These are phyloP conservation scores for Isotomurus palustris DNA, from an alignment of 2,888 invertebrate species.

Conservation along the genomic window DNA sequence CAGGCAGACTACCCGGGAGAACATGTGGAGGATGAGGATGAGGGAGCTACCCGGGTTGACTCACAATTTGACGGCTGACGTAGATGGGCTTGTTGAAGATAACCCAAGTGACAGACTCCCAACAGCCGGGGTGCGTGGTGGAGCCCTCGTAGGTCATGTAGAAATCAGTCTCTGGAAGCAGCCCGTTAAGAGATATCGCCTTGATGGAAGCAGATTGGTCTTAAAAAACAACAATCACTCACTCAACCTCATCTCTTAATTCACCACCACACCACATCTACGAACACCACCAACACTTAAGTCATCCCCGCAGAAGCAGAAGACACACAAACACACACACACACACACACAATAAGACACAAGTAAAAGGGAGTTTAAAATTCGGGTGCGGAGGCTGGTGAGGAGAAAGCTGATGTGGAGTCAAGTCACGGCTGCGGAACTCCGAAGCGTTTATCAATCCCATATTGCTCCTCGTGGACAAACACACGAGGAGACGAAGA, in stretches of 20 bases:
- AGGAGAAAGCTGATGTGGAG: constrained; percentile 18
- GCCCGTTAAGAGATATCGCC: constrained; percentile 75
- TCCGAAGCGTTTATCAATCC: constrained; percentile 38
- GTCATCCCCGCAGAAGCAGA: neutral
- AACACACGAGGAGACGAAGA: constrained; percentile 23
- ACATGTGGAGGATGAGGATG: too few species aligned
- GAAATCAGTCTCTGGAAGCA: constrained; percentile 85
- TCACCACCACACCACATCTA: neutral
- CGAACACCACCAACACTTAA: neutral
- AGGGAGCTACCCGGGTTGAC: too few species aligned
- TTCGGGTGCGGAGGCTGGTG: too few species aligned
- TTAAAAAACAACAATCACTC: constrained; percentile 51
- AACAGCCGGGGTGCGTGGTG: constrained; percentile 94
- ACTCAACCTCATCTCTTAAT: neutral
- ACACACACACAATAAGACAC: too few species aligned
- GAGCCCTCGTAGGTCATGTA: constrained; percentile 98
- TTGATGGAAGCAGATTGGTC: constrained; percentile 77
- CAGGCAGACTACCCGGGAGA: too few species aligned
- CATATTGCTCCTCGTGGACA: constrained; percentile 32
- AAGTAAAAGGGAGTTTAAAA: too few species aligned
- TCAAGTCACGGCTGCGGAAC: constrained; percentile 43
- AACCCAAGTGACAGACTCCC: constrained; percentile 99
- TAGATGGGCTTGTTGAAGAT: constrained; percentile 97
- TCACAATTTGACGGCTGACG: constrained; percentile 91
- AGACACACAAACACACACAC: neutral